A percentile compares a stretch with the other conserved stretches of the same genome.
Conservation (phyloP, 2,797 vertebrate genomes). For the Chaetodon trifasciatus region DNA sequence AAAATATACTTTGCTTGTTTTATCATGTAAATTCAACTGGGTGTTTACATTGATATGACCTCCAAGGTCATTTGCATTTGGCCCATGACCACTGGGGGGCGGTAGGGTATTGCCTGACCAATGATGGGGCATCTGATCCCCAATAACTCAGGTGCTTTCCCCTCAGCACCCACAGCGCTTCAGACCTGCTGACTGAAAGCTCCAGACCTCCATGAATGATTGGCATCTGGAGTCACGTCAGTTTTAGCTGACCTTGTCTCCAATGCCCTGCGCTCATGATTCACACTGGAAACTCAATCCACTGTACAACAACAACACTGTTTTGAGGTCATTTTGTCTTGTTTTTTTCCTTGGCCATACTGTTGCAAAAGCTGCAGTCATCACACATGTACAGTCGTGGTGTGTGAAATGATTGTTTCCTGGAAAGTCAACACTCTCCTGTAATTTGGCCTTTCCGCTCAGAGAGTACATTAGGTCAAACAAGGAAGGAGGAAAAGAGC, state of each 20-base stretch:
- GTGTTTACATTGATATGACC: constrained; percentile 17
- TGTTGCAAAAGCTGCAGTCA: constrained; percentile 8
- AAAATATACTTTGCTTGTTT: neutral
- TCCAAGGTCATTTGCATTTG: constrained; percentile 62
- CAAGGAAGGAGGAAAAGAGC: constrained; percentile 30
- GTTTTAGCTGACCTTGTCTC: constrained; percentile 58
- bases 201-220: constrained; percentile 48
- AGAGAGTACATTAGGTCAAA: constrained; percentile 68
- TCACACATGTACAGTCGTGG: neutral
- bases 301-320: neutral
- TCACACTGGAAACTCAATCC: constrained; percentile 34
- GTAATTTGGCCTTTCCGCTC: constrained; percentile 51
- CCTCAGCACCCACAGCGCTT: constrained; percentile 9
- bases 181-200: constrained; percentile 33
- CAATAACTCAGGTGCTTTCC: constrained; percentile 56
- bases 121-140: constrained; percentile 34
- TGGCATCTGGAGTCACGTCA: constrained; percentile 53
- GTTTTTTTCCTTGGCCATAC: neutral
- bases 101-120: constrained; percentile 66
- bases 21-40: neutral
- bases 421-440: constrained; percentile 52
- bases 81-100: constrained; percentile 74
- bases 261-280: constrained; percentile 6
- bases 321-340: constrained; percentile 14
- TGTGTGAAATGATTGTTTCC: constrained; percentile 49